Percentiles rank a stretch among this genome's conserved stretches.
phyloP scores from a whole-genome alignment of 2,888 invertebrate genomes.

The Strigamia maritima region DNA sequence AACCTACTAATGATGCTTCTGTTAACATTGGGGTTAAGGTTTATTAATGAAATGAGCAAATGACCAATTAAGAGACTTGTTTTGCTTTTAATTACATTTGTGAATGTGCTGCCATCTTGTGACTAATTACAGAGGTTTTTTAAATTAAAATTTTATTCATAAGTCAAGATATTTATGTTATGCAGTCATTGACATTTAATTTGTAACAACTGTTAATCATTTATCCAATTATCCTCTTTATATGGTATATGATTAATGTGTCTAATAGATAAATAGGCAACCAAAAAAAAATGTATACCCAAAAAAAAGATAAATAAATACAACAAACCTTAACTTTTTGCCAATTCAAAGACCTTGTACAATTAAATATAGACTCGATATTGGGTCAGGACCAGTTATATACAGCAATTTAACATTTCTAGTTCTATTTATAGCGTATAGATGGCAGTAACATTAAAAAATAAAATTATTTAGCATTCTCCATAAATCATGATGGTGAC shows the following conservation, averaged over 20 bases:
- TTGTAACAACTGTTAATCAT: constrained; percentile 23
- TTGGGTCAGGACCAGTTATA: constrained; percentile 2
- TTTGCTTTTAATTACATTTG: neutral
- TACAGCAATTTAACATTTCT: neutral
- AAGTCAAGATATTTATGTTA: no score
- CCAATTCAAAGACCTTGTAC: neutral
- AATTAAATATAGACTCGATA: neutral
- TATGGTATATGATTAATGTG: neutral
- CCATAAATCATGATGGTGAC: neutral
- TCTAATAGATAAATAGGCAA: neutral
- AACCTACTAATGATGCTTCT: neutral
- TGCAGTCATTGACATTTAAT: constrained; percentile 18
- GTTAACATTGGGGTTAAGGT: neutral
- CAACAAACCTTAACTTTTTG: neutral
- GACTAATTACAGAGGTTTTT: neutral
- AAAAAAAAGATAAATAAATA: no score
- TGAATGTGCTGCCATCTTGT: neutral
- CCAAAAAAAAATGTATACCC: neutral
- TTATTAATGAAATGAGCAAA: no score
- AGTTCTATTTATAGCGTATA: neutral
- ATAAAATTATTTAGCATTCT: neutral
- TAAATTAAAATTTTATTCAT: neutral
- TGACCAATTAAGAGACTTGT: neutral
- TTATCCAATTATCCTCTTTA: constrained; percentile 13
- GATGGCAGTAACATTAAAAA: neutral